Evolutionary conservation across 1,140 invertebrate genomes (phyloP).

Genomic region (Atta cephalotes): DNA sequence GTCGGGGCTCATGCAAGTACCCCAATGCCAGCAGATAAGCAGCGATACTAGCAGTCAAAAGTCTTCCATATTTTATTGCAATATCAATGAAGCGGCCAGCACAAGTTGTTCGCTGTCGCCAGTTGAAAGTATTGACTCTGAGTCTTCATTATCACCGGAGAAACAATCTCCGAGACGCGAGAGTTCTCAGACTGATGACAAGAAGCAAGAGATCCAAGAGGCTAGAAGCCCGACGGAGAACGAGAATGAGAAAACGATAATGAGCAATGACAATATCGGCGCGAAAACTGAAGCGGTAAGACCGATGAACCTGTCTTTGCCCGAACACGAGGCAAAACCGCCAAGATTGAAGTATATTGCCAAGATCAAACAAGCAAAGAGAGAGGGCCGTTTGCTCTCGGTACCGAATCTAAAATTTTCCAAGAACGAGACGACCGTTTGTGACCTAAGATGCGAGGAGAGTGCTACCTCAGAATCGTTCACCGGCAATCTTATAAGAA

Average conservation of each 20-base stretch:
- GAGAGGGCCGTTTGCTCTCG: constrained; percentile 90
- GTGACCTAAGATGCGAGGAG: constrained; percentile 83
- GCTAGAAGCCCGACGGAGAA: constrained; percentile 60
- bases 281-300: constrained; percentile 70
- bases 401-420: constrained; percentile 92
- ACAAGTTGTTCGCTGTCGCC: constrained; percentile 79
- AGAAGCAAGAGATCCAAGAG: constrained; percentile 42
- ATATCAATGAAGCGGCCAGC: constrained; percentile 79
- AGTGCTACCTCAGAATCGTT: constrained; percentile 86
- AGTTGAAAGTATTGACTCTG: constrained; percentile 78
- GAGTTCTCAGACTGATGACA: constrained; percentile 58
- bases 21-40: constrained; percentile 77
- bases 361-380: constrained; percentile 87
- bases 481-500: constrained; percentile 91
- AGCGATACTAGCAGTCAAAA: constrained; percentile 78
- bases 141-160: constrained; percentile 69
- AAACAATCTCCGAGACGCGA: constrained; percentile 42
- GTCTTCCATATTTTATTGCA: constrained; percentile 86
- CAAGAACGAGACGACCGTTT: constrained; percentile 83
- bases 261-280: constrained; percentile 16
- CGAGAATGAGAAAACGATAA: constrained; percentile 10
- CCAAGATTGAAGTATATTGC: constrained; percentile 87
- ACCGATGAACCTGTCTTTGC: constrained; percentile 89
- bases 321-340: constrained; percentile 87
- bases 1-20: constrained; percentile 83